Conservation (phyloP, 2,888 invertebrate species). For the Anodontia alba region DNA sequence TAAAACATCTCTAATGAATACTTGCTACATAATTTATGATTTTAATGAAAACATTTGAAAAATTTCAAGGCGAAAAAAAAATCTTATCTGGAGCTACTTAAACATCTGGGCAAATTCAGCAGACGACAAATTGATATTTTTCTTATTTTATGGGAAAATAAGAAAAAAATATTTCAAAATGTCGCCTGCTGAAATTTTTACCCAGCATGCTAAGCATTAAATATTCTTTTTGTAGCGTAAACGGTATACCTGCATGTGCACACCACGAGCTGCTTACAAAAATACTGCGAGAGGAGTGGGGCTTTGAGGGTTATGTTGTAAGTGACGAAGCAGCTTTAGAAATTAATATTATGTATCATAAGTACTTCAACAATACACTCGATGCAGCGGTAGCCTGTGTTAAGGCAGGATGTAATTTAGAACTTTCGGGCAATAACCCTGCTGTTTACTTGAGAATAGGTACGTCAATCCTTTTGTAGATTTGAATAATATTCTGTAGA, state of each 20-base stretch:
- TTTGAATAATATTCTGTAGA: background rate
- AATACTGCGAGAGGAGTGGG: constrained; percentile 78
- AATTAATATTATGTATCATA: constrained; percentile 70
- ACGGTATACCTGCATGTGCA: constrained; percentile 82
- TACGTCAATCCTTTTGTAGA: background rate
- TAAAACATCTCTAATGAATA: no score
- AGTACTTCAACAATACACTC: constrained; percentile 69
- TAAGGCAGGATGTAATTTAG: constrained; percentile 54
- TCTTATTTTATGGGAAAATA: no score
- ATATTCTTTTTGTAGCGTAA: constrained; percentile 74
- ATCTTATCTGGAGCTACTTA: no score
- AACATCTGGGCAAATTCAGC: no score
- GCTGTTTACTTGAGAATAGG: constrained; percentile 73
- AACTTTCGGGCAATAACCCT: constrained; percentile 62
- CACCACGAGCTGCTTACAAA: constrained; percentile 78
- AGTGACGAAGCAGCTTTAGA: constrained; percentile 80
- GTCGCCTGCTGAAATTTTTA: no score
- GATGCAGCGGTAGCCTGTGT: constrained; percentile 73
- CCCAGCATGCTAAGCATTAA: no score
- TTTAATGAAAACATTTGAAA: no score
- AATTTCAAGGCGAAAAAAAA: no score
- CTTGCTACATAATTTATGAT: no score
- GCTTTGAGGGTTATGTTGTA: constrained; percentile 81
- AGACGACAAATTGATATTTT: no score
- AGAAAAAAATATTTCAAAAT: no score